These are phyloP conservation scores for Hepsetus odoe DNA, from an alignment of 2,113 vertebrate genomes.

Conservation along the genomic window DNA sequence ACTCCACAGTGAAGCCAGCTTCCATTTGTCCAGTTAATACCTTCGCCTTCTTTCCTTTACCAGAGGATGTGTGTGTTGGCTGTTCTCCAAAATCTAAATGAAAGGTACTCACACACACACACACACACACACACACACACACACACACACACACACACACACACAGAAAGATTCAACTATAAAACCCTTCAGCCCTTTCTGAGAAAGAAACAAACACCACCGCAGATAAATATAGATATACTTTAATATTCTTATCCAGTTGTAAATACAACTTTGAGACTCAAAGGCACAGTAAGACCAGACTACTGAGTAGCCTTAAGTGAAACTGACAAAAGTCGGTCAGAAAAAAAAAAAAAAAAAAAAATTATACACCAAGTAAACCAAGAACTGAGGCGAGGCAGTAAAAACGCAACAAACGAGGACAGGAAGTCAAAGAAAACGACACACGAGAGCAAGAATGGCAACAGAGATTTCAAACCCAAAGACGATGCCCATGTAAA, in stretches of 20 bases:
- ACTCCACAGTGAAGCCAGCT: no score
- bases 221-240: slow-evolving; percentile 62
- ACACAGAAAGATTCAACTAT: not conserved
- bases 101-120: not conserved
- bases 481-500: not conserved
- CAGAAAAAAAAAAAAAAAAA: slow-evolving; percentile 78
- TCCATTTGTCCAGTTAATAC: no score
- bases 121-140: slow-evolving; percentile 16
- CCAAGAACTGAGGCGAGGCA: not conserved
- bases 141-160: slow-evolving; percentile 12
- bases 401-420: not conserved
- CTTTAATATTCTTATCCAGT: slow-evolving; percentile 85
- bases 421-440: not conserved
- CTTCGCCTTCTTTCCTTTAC: slow-evolving; percentile 3
- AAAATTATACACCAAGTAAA: slow-evolving; percentile 37
- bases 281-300: slow-evolving; percentile 98
- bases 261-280: slow-evolving; percentile 93
- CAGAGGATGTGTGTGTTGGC: slow-evolving; percentile 30
- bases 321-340: slow-evolving; percentile 85
- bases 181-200: not conserved
- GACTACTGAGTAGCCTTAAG: slow-evolving; percentile 90
- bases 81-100: slow-evolving; percentile 43
- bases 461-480: not conserved
- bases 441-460: not conserved
- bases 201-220: not conserved